Evolutionary conservation across 2,797 vertebrate species (phyloP).

Genomic region (Sebastes taczanowskii): DNA sequence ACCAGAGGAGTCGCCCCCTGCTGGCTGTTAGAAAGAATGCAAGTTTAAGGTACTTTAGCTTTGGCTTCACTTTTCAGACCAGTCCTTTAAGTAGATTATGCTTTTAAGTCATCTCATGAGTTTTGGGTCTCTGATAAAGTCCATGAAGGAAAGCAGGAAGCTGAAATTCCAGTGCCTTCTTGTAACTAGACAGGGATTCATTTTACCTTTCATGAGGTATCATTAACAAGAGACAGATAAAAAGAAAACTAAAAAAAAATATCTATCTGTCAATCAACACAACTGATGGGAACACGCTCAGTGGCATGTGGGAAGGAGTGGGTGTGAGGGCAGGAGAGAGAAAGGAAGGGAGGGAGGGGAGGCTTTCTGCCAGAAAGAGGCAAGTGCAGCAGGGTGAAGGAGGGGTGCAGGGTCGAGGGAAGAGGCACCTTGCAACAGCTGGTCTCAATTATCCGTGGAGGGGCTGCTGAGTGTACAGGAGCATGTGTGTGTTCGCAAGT

Average conservation of each 20-base stretch:
- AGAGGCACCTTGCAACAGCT: slow-evolving; percentile 89
- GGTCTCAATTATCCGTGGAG: slow-evolving; percentile 84
- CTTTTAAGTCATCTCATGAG: background rate
- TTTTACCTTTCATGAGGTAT: background rate
- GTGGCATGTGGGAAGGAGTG: slow-evolving; percentile 9
- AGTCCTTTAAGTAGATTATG: background rate
- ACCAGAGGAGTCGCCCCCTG: too few relatives aligned
- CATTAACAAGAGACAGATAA: background rate
- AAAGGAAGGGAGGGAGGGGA: background rate
- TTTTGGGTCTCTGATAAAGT: background rate
- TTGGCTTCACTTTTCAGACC: too few relatives aligned
- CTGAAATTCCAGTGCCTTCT: background rate
- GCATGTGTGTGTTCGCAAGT: slow-evolving; percentile 54
- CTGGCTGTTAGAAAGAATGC: too few relatives aligned
- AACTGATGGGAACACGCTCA: slow-evolving; percentile 45
- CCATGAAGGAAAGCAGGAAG: background rate
- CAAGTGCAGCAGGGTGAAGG: slow-evolving; percentile 79
- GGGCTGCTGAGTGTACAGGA: slow-evolving; percentile 71
- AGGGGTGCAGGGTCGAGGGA: slow-evolving; percentile 66
- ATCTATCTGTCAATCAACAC: slow-evolving; percentile 61
- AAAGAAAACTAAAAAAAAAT: slow-evolving; percentile 25
- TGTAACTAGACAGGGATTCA: background rate
- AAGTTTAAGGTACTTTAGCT: too few relatives aligned
- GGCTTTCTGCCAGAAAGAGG: slow-evolving; percentile 67
- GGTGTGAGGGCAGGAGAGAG: slow-evolving; percentile 8